Evolutionary conservation across 2,113 vertebrate species (phyloP).

Genomic region (Lanius ludovicianus): DNA sequence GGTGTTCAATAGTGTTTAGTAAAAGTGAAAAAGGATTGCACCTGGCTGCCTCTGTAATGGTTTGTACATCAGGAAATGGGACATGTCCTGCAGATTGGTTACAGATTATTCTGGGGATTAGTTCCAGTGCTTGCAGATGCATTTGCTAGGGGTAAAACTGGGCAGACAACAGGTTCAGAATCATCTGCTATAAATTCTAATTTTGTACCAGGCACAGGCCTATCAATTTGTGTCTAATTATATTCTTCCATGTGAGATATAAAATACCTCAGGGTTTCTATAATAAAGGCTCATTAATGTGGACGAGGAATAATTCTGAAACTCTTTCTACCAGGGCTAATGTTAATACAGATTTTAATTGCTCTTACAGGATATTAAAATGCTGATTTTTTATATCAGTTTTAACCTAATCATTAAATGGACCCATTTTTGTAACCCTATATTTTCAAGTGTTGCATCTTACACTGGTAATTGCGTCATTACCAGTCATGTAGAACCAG

Average conservation of each 20-base stretch:
- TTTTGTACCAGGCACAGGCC: slow-evolving; percentile 59
- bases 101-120: slow-evolving; percentile 70
- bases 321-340: slow-evolving; percentile 66
- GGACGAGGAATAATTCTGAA: slow-evolving; percentile 72
- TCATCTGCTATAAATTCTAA: slow-evolving; percentile 69
- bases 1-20: slow-evolving; percentile 64
- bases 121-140: slow-evolving; percentile 57
- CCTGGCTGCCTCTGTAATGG: slow-evolving; percentile 57
- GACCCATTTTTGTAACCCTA: slow-evolving; percentile 40
- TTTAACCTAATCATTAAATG: slow-evolving; percentile 60
- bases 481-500: background rate
- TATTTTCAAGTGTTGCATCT: slow-evolving; percentile 26
- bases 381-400: slow-evolving; percentile 3
- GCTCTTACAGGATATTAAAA: slow-evolving; percentile 69
- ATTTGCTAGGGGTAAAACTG: slow-evolving; percentile 50
- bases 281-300: slow-evolving; percentile 75
- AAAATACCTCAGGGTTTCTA: slow-evolving; percentile 74
- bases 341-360: slow-evolving; percentile 75
- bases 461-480: background rate
- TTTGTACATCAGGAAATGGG: slow-evolving; percentile 53
- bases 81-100: slow-evolving; percentile 49
- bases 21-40: slow-evolving; percentile 53
- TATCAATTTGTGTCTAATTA: slow-evolving; percentile 79
- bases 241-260: slow-evolving; percentile 72
- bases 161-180: slow-evolving; percentile 58